Evolutionary conservation across 2,888 invertebrate species (phyloP).

Genomic region (Polyploca ridens): DNA sequence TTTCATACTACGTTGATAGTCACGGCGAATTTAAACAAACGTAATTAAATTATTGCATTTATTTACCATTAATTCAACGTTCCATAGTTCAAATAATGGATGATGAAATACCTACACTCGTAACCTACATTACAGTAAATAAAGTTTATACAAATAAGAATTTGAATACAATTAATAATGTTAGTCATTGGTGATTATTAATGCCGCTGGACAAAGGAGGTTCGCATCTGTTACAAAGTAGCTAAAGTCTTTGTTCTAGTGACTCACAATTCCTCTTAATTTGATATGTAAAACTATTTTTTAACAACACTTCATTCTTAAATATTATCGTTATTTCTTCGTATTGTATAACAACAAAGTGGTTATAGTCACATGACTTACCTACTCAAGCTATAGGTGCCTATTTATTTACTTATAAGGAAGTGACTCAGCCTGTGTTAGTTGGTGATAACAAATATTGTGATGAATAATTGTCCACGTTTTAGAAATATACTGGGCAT

Average conservation of each 20-base stretch:
- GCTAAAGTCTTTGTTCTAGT: neutral
- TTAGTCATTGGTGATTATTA: neutral
- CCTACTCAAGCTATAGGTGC: neutral
- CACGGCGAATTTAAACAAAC: neutral
- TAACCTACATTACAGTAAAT: neutral
- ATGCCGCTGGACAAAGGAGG: neutral
- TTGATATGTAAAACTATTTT: neutral
- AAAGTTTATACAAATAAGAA: neutral
- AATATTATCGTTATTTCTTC: neutral
- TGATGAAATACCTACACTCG: neutral
- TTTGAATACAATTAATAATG: neutral
- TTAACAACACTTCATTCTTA: neutral
- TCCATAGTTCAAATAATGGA: neutral
- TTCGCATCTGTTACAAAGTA: neutral
- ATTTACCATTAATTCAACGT: neutral
- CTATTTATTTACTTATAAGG: neutral
- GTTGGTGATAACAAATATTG: neutral
- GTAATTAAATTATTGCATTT: neutral
- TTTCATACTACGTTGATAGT: neutral
- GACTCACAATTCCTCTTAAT: conserved; percentile 4
- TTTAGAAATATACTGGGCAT: too few species aligned
- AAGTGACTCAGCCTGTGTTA: neutral
- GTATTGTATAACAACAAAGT: neutral
- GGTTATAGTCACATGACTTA: neutral
- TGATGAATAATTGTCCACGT: neutral